Conservation (phyloP, 2,113 vertebrate genomes). For the Anoura caudifer region DNA sequence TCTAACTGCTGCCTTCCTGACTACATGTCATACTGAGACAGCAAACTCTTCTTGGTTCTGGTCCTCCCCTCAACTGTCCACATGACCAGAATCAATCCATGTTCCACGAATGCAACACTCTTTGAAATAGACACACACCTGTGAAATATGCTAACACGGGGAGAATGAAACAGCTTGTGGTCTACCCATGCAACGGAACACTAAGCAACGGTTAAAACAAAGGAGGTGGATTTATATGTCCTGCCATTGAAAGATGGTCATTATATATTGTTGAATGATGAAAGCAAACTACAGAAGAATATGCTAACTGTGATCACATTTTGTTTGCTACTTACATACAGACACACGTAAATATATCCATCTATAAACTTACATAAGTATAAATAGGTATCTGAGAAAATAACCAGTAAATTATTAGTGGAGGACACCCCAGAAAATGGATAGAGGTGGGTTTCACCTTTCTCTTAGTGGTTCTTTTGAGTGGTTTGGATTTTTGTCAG, state of each 20-base stretch:
- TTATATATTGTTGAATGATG: neutral
- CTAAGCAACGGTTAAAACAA: neutral
- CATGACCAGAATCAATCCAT: neutral
- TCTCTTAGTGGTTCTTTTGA: neutral
- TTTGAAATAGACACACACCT: neutral
- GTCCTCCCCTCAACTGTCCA: neutral
- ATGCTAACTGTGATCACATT: neutral
- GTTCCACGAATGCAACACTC: neutral
- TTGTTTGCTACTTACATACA: neutral
- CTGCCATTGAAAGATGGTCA: neutral
- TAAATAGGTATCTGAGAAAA: neutral
- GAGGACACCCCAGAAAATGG: neutral
- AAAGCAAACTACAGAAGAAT: neutral
- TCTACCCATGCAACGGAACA: neutral
- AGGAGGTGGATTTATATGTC: neutral
- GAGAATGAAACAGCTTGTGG: neutral
- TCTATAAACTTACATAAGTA: neutral
- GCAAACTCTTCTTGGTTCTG: neutral
- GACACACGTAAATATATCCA: neutral
- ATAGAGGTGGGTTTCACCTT: neutral
- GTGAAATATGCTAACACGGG: neutral
- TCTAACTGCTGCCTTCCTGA: neutral
- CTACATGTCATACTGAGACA: neutral
- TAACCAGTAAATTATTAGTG: neutral
- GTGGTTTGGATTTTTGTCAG: neutral